These are phyloP conservation scores for Paramormyrops hopkinsi DNA, from an alignment of 2,797 vertebrate species.

Conservation along the genomic window DNA sequence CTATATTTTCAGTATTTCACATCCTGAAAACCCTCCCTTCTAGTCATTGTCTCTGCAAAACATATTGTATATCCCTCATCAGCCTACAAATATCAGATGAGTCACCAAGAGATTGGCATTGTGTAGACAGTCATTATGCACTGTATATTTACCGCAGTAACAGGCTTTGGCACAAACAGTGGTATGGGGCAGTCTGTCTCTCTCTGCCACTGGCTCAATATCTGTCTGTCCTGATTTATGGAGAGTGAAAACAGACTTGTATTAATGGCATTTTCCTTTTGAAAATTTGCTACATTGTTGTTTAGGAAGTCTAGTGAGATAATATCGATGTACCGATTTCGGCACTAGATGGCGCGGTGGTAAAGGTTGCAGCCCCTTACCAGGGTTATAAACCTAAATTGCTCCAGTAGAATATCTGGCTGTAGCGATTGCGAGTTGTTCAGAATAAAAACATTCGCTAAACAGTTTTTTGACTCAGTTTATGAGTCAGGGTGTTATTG, in stretches of 20 bases:
- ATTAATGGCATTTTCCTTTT: not conserved
- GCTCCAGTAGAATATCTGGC: not conserved
- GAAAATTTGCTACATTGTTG: not conserved
- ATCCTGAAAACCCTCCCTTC: not conserved
- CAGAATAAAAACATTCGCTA: not conserved
- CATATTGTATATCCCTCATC: not conserved
- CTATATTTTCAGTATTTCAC: not conserved
- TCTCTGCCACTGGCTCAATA: not conserved
- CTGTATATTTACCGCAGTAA: not conserved
- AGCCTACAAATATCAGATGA: conserved; percentile 15
- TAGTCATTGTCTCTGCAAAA: not conserved
- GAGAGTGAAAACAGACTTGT: not conserved
- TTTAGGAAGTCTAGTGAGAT: not conserved
- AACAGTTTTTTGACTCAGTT: not conserved
- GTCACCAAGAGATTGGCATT: conserved; percentile 5
- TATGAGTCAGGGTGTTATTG: conserved; percentile 2
- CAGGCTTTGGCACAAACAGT: not conserved
- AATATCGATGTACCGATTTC: not conserved
- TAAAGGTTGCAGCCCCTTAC: not conserved
- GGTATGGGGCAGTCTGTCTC: not conserved
- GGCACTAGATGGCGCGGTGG: not conserved
- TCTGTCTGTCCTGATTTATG: not conserved
- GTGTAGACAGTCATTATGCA: not conserved
- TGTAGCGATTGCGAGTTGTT: not conserved
- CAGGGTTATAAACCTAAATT: not conserved